Conservation (phyloP, 1,140 invertebrate genomes). For the Meloidogyne chitwoodi region DNA sequence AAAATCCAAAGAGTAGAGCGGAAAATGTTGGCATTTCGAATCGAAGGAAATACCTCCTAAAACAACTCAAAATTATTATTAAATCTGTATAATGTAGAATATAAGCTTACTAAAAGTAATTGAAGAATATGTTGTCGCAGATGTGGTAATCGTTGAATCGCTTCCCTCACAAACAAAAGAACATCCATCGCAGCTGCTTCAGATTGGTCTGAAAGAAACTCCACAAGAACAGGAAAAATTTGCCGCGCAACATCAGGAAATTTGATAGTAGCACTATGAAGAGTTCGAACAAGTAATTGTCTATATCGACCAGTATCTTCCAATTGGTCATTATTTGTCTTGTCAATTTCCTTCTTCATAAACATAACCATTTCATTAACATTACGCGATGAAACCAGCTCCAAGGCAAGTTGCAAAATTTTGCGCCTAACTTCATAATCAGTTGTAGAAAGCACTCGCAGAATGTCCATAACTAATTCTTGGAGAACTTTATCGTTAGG, state of each 20-base stretch:
- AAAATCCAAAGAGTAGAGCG: conserved; percentile 94
- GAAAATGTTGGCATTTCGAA: conserved; percentile 72
- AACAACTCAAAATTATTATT: not conserved
- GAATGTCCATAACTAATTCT: conserved; percentile 95
- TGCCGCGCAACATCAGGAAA: conserved; percentile 91
- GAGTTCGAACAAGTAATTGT: conserved; percentile 85
- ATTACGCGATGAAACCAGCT: conserved; percentile 84
- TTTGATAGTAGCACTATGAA: conserved; percentile 91
- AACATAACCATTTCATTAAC: conserved; percentile 74
- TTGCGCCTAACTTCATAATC: conserved; percentile 87
- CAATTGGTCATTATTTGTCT: conserved; percentile 79
- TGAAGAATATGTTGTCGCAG: conserved; percentile 74
- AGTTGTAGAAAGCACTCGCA: conserved; percentile 83
- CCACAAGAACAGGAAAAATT: conserved; percentile 88
- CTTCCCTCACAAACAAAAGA: conserved; percentile 86
- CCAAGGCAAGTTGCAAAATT: conserved; percentile 77
- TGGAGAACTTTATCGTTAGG: conserved; percentile 83
- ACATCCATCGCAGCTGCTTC: conserved; percentile 90
- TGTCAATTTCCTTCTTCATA: conserved; percentile 71
- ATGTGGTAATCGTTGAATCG: conserved; percentile 82
- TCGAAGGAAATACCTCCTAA: conserved; percentile 75
- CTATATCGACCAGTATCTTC: conserved; percentile 89
- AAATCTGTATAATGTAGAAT: not conserved
- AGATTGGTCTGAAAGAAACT: conserved; percentile 89
- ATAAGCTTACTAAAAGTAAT: conserved; percentile 60